phyloP scores from a whole-genome alignment of 2,888 invertebrate species.

The Drosophila crucigera region DNA sequence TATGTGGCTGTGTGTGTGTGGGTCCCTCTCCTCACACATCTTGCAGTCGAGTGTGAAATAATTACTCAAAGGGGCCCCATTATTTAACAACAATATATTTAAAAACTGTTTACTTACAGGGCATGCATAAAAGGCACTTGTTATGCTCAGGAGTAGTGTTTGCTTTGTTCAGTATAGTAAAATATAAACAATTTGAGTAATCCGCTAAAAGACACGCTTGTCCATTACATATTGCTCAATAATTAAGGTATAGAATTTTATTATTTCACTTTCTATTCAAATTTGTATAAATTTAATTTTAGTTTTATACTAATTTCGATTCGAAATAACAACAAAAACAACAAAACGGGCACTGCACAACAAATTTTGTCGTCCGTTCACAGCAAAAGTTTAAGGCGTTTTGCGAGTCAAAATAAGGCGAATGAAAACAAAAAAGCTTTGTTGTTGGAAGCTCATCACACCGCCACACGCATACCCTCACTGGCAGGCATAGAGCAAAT shows the following conservation, averaged over 20 bases:
- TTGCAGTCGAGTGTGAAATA: not conserved
- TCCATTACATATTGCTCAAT: slow-evolving; percentile 1
- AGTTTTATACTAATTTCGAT: slow-evolving; percentile 17
- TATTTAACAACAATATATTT: slow-evolving; percentile 7
- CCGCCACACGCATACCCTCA: slow-evolving; percentile 33
- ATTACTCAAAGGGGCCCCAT: not conserved
- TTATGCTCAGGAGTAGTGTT: slow-evolving; percentile 5
- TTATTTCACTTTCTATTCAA: not conserved
- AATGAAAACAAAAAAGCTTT: slow-evolving; percentile 41
- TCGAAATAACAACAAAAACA: slow-evolving; percentile 15
- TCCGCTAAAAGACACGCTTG: not conserved
- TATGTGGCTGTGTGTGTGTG: not conserved
- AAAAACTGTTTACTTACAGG: slow-evolving; percentile 24
- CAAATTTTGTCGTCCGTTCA: slow-evolving; percentile 28
- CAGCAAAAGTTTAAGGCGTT: slow-evolving; percentile 40
- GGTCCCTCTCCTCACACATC: not conserved
- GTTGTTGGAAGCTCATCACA: not conserved
- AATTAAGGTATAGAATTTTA: not conserved
- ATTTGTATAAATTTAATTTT: slow-evolving; percentile 1
- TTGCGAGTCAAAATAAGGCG: slow-evolving; percentile 30
- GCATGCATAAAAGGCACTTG: slow-evolving; percentile 25
- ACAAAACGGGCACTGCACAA: slow-evolving; percentile 16
- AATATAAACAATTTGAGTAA: not conserved
- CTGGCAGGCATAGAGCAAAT: not conserved
- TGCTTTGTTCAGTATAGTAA: not conserved